Evolutionary conservation across 1,140 invertebrate species (phyloP).

Genomic region (Drosophila eugracilis): DNA sequence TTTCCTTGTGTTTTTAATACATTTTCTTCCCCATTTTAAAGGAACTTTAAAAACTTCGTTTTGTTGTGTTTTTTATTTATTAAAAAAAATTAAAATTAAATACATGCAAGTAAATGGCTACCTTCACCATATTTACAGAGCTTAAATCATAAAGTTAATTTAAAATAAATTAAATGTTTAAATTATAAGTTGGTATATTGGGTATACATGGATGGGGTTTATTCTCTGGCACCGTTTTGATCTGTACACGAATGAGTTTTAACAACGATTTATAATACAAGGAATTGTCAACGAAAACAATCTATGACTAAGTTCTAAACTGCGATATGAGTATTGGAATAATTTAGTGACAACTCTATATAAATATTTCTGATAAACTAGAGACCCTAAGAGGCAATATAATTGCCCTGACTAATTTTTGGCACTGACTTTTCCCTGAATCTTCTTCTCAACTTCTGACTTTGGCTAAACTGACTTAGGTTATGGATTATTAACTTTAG

Average conservation of each 20-base stretch:
- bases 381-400: conserved; percentile 71
- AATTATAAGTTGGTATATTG: conserved; percentile 10
- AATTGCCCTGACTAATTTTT: conserved; percentile 81
- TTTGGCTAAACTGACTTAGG: conserved; percentile 35
- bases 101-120: conserved; percentile 31
- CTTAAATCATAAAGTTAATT: conserved; percentile 39
- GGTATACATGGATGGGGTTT: conserved; percentile 8
- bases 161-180: conserved; percentile 34
- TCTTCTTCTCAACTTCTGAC: conserved; percentile 45
- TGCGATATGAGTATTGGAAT: conserved; percentile 22
- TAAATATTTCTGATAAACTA: conserved; percentile 35
- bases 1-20: too few species aligned
- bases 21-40: too few species aligned
- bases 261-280: conserved; percentile 61
- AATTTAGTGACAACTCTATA: conserved; percentile 8
- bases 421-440: conserved; percentile 73
- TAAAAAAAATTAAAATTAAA: conserved; percentile 33
- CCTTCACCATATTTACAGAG: conserved; percentile 46
- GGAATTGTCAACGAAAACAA: conserved; percentile 56
- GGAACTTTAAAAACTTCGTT: background rate
- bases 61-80: conserved; percentile 1
- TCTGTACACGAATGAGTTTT: conserved; percentile 56
- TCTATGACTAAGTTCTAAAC: conserved; percentile 49
- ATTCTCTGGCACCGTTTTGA: conserved; percentile 62
- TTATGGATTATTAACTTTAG: background rate